Evolutionary conservation across 2,888 invertebrate species (phyloP).

Genomic region (Noctua comes): DNA sequence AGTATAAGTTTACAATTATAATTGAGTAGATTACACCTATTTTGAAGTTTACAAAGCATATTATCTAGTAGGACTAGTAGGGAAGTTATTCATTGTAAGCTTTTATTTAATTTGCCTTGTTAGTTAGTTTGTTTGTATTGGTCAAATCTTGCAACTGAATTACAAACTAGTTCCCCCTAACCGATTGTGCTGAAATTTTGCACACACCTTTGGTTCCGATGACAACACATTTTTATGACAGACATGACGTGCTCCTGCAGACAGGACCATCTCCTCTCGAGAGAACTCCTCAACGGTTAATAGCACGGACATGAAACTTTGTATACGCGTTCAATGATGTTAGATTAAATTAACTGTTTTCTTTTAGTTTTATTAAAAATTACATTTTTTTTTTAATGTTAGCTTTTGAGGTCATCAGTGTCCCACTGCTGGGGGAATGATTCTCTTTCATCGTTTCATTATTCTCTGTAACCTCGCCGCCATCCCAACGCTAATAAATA

Average conservation of each 20-base stretch:
- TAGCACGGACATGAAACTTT: neutral
- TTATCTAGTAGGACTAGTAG: neutral
- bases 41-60: neutral
- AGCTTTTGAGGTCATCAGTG: too few species aligned
- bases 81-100: neutral
- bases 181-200: neutral
- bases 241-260: neutral
- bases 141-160: neutral
- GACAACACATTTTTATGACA: neutral
- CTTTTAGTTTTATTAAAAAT: too few species aligned
- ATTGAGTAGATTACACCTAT: neutral
- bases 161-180: neutral
- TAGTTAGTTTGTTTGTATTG: too few species aligned
- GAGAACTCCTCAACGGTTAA: neutral
- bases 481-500: neutral
- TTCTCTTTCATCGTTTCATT: neutral
- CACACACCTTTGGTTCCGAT: neutral
- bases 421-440: neutral
- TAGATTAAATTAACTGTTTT: neutral
- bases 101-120: too few species aligned
- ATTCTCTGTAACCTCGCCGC: neutral
- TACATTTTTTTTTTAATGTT: too few species aligned
- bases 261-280: neutral
- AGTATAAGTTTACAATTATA: too few species aligned
- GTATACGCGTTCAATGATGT: neutral